Base-by-base conservation (phyloP, 2,888 invertebrate species). In the Colostygia pectinataria region DNA sequence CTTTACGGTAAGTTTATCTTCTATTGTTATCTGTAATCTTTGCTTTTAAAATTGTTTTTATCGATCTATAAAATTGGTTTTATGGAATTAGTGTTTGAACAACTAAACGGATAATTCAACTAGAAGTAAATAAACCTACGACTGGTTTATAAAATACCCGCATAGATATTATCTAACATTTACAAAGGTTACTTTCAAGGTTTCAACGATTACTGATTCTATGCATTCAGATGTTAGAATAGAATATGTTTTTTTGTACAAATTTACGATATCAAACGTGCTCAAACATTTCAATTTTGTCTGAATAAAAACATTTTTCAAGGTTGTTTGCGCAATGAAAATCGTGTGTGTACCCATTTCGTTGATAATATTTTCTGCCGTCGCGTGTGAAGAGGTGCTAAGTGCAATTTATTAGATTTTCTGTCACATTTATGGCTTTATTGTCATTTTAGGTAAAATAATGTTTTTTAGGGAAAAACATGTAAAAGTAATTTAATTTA, bases 1-100 rank as follows among this genome's bases (percentile, higher is more conserved):
- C 57, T 53, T 53, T 38, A 46, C 38, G 43, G 59, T 59, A 53
- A 59, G 59, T 59, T 53, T 20, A 33, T 38, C 42, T 54, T 52
- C 39, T 47, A 59, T 59, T 59, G 54, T 59, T 53, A 29, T 28
- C 5, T 2, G 38, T 13, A 42, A 38, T 46, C 32, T 42, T 48
- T 20, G 29, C 45, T 41, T 38, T 46, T 46, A 41, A 15, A 45
- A 15, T 33, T 34, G 31, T 29, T 50, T 36, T 32, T 29, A 39
- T 40, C 10, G 34, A 25, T 18, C 14, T 33, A 28, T 14, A 36
- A 39, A 43, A 36, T 47, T 33, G 32, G 38, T 51, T 43, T 25
- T 15, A 43, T 8, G n/a, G 31, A 44, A 14, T 29, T 12, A 25
- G 31, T 53, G 32, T 56, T 56, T 59, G 32, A 32, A 42, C 55